Base-by-base conservation (phyloP, 2,113 vertebrate species). In the Phyllostomus discolor region DNA sequence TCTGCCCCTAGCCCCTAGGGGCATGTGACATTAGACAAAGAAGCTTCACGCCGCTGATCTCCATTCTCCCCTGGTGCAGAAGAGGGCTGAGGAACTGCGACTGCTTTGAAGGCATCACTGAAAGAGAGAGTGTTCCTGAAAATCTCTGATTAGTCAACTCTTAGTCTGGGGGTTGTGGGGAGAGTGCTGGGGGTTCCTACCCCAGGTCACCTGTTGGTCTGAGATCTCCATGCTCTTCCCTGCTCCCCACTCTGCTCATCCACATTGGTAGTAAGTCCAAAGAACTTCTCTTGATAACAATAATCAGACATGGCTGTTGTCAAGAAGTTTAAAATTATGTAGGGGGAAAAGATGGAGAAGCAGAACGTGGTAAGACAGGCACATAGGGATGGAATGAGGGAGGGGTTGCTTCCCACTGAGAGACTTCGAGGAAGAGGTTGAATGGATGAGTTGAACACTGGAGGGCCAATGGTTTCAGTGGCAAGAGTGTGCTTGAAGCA, bases 111-210 rank as follows among this genome's bases (percentile, higher is more conserved):
- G 67, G 12, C 4, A 2, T 64, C 75, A 16, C 54, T 54, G 48
- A 66, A 19, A 90, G 43, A 70, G 35, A 54, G 16, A 28, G 5
- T 75, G 50, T 28, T 54, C 28, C 90, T 92, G 90, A 48, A 76
- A 80, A 38, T 66, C 38, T 54, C 2, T 22, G 69, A 50, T 83
- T 48, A 75, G 35, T 73, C 24, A 38, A 4, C 10, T 64, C 8
- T 62, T 86, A 38, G 12, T 19, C 12, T 26, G 41, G 7, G 31
- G 26, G 10, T 6, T 0, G 43, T 4, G 28, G 1, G 11, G 31
- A 3, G 38, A 9, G 48, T 1, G 4, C 14, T 0, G 5, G 16
- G 5, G 24, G 28, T n/a, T 17, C 50, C 38, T 35, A 1, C 4
- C 8, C 41, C 20, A 67, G 28, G n/a, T 46, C 33, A 5, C 24